Base-by-base conservation (phyloP, 2,797 vertebrate genomes). In the Anniella stebbinsi region DNA sequence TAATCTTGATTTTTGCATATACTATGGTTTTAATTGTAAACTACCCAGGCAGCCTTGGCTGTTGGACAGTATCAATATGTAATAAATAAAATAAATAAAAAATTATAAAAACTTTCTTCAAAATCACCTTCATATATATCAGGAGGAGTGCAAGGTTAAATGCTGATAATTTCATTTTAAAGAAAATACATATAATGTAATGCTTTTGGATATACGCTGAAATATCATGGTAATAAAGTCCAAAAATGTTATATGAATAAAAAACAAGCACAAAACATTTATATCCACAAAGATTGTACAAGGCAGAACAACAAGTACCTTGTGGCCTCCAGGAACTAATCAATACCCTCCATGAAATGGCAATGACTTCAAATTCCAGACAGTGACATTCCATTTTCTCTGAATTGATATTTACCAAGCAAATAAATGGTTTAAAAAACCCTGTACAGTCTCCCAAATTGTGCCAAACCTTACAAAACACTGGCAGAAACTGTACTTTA, bases 361-460 rank as follows among this genome's bases (percentile, higher is more conserved):
- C 93, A 94, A 87, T 96, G 95, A 96, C 72, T 92, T 93, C 94
- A 94, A 95, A 95, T 92, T 92, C 92, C 94, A 95, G 93, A 94
- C 92, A 92, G 91, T 90, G 82, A 83, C 60, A 75, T 94, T 95
- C 90, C 86, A 91, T 96, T 96, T 97, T 96, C 95, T 95, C 92
- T 92, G 95, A 96, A 97, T 93, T 95, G 93, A 96, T 97, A 96
- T 96, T 95, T 88, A 92, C 94, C 94, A 95, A 96, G 94, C 93
- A 97, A 93, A 93, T 92, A 95, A 0, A 1, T 94, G 94, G 95
- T 88, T 33, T 97, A 90, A 94, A 95, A 94, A 94, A 96, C 91
- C 95, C 95, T 97, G 97, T 96, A 94, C 92, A 94, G 94, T 92
- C 92, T 93, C 92, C 60, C 60, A 91, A 92, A 94, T 89, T 94